Percentiles rank a stretch among this genome's conserved stretches.
These are phyloP conservation scores for Fissipunctia ypsillon DNA, from an alignment of 2,888 invertebrate species.

Conservation along the genomic window DNA sequence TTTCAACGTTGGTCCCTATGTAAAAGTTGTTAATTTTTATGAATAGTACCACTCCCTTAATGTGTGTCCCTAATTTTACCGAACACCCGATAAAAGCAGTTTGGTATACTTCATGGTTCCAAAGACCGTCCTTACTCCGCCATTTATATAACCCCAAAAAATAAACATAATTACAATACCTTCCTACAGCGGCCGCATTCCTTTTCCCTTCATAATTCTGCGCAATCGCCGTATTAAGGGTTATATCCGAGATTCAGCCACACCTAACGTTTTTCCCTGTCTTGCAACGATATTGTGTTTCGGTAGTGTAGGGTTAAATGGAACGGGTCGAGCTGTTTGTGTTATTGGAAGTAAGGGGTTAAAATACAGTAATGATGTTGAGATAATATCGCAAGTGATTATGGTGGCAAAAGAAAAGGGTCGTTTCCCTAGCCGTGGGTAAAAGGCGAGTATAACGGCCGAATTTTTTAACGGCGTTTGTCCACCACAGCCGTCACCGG, in stretches of 20 bases:
- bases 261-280: constrained; percentile 67
- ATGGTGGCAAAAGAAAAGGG: background rate
- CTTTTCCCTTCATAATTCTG: constrained; percentile 69
- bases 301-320: constrained; percentile 28
- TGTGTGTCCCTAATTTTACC: background rate
- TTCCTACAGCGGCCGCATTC: constrained; percentile 24
- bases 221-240: constrained; percentile 80
- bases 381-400: constrained; percentile 9
- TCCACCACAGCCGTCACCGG: too few relatives aligned
- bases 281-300: constrained; percentile 58
- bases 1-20: too few relatives aligned
- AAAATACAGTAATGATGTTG: constrained; percentile 5
- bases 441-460: background rate
- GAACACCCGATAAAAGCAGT: background rate
- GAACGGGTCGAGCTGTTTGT: constrained; percentile 15
- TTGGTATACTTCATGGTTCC: background rate
- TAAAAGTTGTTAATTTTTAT: too few relatives aligned
- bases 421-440: background rate
- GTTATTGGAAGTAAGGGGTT: constrained; percentile 27
- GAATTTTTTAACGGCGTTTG: background rate
- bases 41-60: background rate
- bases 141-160: constrained; percentile 42
- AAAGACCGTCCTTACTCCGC: background rate
- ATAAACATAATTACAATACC: constrained; percentile 43
- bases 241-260: constrained; percentile 78